These are phyloP conservation scores for Merops nubicus DNA, from an alignment of 2,113 vertebrate genomes.

Conservation along the genomic window DNA sequence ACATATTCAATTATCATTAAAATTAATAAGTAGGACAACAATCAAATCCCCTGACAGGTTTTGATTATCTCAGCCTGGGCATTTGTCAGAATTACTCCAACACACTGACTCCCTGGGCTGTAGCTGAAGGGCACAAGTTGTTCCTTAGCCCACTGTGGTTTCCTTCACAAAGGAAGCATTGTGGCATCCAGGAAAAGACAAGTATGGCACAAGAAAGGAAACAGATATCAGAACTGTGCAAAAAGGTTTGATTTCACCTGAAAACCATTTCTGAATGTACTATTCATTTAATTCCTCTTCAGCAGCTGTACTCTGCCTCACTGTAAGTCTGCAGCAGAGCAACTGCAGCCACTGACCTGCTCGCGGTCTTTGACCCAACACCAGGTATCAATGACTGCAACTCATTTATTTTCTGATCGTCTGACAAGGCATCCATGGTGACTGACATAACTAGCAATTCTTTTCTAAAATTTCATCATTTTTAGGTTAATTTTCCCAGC, in stretches of 20 bases:
- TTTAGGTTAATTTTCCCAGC: neutral
- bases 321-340: neutral
- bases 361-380: neutral
- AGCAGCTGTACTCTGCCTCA: neutral
- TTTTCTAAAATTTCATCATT: neutral
- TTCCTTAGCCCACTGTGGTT: neutral
- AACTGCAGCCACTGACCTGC: neutral
- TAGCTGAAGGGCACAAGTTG: accelerated
- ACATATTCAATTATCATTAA: conserved; percentile 34
- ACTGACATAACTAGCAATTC: neutral
- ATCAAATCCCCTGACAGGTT: neutral
- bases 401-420: neutral
- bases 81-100: conserved; percentile 27
- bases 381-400: accelerated
- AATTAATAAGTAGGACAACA: conserved; percentile 37
- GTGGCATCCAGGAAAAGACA: neutral
- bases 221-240: neutral
- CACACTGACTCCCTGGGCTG: neutral
- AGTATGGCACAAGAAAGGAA: neutral
- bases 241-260: neutral
- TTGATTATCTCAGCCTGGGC: conserved; percentile 4
- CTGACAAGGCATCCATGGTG: neutral
- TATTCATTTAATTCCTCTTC: neutral
- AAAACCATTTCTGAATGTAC: neutral
- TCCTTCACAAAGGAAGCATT: neutral